Conservation (phyloP, 2,113 vertebrate genomes). For the Isurus oxyrinchus region DNA sequence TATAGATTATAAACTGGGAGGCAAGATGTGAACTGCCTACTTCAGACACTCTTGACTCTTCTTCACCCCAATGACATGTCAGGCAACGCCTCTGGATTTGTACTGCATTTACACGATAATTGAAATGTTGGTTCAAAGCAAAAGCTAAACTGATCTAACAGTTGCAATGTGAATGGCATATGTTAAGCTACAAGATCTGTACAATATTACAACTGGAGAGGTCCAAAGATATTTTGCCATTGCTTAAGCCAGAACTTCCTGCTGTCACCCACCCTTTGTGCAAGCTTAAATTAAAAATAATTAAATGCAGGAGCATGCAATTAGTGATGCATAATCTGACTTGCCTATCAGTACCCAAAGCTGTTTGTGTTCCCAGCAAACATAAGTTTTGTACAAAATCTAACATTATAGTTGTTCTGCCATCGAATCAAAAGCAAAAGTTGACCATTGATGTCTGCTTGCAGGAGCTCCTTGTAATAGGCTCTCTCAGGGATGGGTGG, state of each 20-base stretch:
- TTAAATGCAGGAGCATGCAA: neutral
- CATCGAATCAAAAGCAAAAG: neutral
- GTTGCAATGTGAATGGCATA: neutral
- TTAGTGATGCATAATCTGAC: neutral
- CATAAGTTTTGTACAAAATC: neutral
- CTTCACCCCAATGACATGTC: neutral
- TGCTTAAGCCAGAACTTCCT: neutral
- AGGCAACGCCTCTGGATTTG: neutral
- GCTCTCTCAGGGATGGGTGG: neutral
- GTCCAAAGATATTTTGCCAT: neutral
- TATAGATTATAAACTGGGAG: neutral
- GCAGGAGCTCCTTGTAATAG: neutral
- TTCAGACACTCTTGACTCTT: neutral
- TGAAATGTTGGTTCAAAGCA: neutral
- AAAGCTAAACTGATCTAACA: neutral
- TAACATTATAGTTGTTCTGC: neutral
- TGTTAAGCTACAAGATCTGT: neutral
- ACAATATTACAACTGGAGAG: neutral
- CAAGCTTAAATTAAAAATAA: neutral
- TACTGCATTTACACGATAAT: neutral
- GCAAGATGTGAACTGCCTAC: neutral
- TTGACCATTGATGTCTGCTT: neutral
- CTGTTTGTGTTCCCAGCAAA: neutral
- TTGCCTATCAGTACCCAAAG: neutral
- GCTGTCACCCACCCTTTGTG: neutral